Percentiles rank a stretch among this genome's conserved stretches.
These are phyloP conservation scores for Shargacucullia verbasci DNA, from an alignment of 2,888 invertebrate species.

Conservation along the genomic window DNA sequence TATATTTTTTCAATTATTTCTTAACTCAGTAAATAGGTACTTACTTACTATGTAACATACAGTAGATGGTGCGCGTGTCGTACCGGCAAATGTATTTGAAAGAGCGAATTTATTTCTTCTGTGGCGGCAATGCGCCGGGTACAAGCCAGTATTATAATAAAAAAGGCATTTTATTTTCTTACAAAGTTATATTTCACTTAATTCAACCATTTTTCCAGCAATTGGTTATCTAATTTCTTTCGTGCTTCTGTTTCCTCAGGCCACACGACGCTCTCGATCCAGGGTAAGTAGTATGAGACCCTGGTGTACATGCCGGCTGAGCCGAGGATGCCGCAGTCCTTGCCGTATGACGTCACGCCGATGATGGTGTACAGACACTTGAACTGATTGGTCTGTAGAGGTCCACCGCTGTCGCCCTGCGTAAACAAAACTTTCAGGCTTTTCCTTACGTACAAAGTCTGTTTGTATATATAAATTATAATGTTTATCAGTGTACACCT, in stretches of 20 bases:
- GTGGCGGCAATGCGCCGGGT: too few relatives aligned
- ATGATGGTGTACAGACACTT: constrained; percentile 83
- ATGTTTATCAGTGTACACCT: too few relatives aligned
- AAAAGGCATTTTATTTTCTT: too few relatives aligned
- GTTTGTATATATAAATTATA: too few relatives aligned
- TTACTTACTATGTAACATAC: too few relatives aligned
- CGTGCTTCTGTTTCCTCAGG: constrained; percentile 56
- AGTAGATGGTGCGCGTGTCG: too few relatives aligned
- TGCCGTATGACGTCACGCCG: constrained; percentile 86
- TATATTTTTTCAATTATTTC: too few relatives aligned
- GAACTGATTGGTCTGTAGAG: constrained; percentile 41
- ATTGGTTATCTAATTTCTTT: constrained; percentile 10
- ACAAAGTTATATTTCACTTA: too few relatives aligned
- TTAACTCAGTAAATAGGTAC: too few relatives aligned
- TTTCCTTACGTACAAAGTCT: neutral
- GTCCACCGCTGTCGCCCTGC: constrained; percentile 56
- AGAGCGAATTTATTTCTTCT: too few relatives aligned
- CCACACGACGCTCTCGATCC: constrained; percentile 90
- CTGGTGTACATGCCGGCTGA: constrained; percentile 88
- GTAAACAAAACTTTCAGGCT: neutral
- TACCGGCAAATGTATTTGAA: too few relatives aligned
- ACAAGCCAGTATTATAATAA: too few relatives aligned
- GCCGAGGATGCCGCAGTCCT: constrained; percentile 71
- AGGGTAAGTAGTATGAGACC: constrained; percentile 86
- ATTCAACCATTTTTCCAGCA: constrained; percentile 20